phyloP scores from a whole-genome alignment of 1,140 invertebrate genomes.

The Papilio glaucus region DNA sequence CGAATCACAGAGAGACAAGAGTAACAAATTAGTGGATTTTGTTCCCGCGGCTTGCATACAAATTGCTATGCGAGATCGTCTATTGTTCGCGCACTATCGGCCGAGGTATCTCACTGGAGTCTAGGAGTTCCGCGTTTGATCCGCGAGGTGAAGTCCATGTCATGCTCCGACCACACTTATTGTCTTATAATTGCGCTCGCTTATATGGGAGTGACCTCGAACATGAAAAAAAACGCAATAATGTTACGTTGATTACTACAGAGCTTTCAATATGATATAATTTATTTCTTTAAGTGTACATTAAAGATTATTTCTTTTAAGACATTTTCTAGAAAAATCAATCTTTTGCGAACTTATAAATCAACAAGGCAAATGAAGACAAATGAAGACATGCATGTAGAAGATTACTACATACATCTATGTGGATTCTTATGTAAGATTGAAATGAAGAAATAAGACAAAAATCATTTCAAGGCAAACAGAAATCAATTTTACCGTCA shows the following conservation, averaged over 20 bases:
- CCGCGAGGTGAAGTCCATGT: background rate
- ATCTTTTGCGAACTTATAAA: too few relatives aligned
- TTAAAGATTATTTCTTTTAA: background rate
- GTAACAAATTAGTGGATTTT: constrained; percentile 65
- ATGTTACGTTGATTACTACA: background rate
- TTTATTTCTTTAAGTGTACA: background rate
- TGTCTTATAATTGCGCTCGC: constrained; percentile 18
- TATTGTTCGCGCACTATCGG: constrained; percentile 67
- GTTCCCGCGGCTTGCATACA: constrained; percentile 73
- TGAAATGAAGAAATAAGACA: too few relatives aligned
- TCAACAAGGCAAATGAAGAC: too few relatives aligned
- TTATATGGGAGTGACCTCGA: constrained; percentile 12
- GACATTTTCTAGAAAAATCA: too few relatives aligned
- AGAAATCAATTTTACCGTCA: too few relatives aligned
- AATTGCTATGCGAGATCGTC: constrained; percentile 69
- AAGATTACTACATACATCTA: too few relatives aligned
- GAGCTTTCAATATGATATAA: background rate
- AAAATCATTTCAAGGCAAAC: too few relatives aligned
- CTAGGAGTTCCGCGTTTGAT: constrained; percentile 62
- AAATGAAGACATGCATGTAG: too few relatives aligned
- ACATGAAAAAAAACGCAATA: background rate
- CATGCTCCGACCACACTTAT: background rate
- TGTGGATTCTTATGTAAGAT: too few relatives aligned
- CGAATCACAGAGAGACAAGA: constrained; percentile 61
- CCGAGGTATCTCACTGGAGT: constrained; percentile 45